Evolutionary conservation across 37 sponge, comb jelly and placozoan genomes (phyloP), one percentile per base, ranked within the genome.

Genomic region (Theonella swinhoei): DNA sequence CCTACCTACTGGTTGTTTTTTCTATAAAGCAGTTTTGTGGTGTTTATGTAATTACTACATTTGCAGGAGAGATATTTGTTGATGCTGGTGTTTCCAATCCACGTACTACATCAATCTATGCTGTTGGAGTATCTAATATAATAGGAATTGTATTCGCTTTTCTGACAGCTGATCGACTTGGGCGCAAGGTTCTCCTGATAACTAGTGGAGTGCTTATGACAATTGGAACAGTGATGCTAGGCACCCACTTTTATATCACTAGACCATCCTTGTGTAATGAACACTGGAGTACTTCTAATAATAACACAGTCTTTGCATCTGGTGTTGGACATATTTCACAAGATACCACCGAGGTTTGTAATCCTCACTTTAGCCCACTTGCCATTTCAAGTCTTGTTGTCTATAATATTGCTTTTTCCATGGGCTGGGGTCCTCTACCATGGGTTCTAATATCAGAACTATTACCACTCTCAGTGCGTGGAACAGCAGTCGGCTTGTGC

Each of bases 361-460:
- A 74, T 62, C 23, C 31, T 23, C 80, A 72, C 5, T 37, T 83
- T 32, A 40, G 62, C 2, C 74, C 76, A 22, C 36, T 81, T 22
- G 83, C 84, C 28, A 77, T 83, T 34, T 38, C 42, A 0, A 74
- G 83, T 32, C 26, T 95, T 0, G 19, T 78, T n/a, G 30, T 88
- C 19, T 94, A 77, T 82, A 75, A 40, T 20, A n/a, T 77, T 40
- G 62, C 69, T 4, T 92, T 92, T 72, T 76, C 92, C 0, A 3
- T 89, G 14, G 90, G 90, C 11, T 62, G 58, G 64, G 87, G 93
- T 1, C 80, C 88, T 2, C 69, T 95, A 1, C 87, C 88, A 19
- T 92, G 87, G 84, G 40, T 91, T 2, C 73, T 95, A 35, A n/a
- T 89, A 17, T 42, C 90, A n/a, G 96, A 95, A 42, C 42, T 88